Evolutionary conservation across 37 sponge, comb jelly and placozoan species (phyloP), one percentile per base, ranked within the genome.

Genomic region (Chondrilla cf. caribensis): DNA sequence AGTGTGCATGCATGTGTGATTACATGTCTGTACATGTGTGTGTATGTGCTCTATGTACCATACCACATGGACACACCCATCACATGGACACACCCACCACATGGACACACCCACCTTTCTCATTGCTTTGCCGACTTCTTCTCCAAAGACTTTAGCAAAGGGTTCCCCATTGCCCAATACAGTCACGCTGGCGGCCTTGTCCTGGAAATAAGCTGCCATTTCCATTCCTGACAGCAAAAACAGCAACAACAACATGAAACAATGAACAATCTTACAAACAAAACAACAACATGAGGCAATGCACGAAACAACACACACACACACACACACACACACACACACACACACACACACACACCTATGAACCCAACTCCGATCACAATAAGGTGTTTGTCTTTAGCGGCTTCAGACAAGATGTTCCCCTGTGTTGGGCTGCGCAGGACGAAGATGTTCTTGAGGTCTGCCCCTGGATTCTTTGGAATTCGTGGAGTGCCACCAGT

Each of bases 341-440:
- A 29, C 68, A 28, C 35, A 8, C 68, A 26, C 68, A 29, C 68
- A 3, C 29, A 82, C 80, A 75, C 35, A 90, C 95, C 95, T 58
- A 96, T 96, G 84, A 96, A 96, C 19, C 95, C 95, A 18, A 90
- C 87, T 25, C 97, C 97, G 25, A 96, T 89, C 58, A 96, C 62
- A 17, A 94, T 92, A 26, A 96, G 89, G 9, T 83, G 85, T 84
- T 96, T 96, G 18, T 87, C 92, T n/a, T 70, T 38, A 62, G 72
- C 58, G 2, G 58, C 70, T 40, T 39, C 44, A 19, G 24, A 3
- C 0, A 94, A 85, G 39, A 70, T 65, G 65, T 95, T 92, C 22
- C 88, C 96, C 70, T 95, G 89, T 18, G 70, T 36, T 2, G 90
- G 90, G 3, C 83, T 89, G 21, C 96, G 70, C 41, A 95, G 82